Conservation (phyloP, 2,888 invertebrate species). For the Apoda limacodes region DNA sequence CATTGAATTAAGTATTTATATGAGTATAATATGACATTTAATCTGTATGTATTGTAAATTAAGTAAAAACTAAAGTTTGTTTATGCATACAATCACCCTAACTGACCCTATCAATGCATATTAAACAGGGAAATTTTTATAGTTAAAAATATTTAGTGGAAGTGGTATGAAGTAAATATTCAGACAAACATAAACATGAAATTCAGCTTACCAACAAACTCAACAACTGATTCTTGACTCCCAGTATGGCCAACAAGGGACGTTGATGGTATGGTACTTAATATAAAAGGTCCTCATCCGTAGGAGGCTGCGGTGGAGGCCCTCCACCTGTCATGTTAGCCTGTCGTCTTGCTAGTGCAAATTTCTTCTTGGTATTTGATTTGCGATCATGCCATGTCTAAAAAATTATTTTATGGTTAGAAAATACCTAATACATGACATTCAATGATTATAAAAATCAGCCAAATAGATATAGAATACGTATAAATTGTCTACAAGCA, state of each 20-base stretch:
- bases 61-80: not conserved
- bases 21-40: not conserved
- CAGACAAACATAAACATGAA: not conserved
- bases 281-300: not conserved
- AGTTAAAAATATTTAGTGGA: not conserved
- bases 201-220: not conserved
- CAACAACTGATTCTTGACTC: not conserved
- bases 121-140: no score
- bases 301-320: not conserved
- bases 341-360: not conserved
- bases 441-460: no score
- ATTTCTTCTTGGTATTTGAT: not conserved
- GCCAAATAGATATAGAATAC: no score
- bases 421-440: no score
- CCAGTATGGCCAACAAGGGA: not conserved
- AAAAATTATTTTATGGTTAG: no score
- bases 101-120: no score
- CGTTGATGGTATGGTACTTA: not conserved
- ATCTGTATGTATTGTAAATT: not conserved
- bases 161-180: not conserved
- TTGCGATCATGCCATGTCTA: not conserved
- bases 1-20: not conserved
- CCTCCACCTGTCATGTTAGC: not conserved
- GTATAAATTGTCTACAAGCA: no score
- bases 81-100: not conserved